Base-by-base conservation (phyloP, 30 jellyfish, hydroid and myxozoan species). In the Cassiopea xamachana region DNA sequence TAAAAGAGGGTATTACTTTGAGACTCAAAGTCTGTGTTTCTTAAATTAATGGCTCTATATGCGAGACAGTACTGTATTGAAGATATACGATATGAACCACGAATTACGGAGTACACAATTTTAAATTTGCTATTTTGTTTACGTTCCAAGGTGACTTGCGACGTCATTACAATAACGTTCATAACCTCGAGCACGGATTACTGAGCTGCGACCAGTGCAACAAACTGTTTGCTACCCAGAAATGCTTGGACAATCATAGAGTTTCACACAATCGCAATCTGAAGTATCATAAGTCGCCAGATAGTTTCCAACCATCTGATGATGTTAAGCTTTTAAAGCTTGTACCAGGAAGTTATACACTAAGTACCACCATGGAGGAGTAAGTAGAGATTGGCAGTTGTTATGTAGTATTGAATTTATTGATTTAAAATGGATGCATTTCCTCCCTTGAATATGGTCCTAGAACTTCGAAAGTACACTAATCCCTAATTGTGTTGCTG, bases 201-300 rank as follows among this genome's bases (percentile, higher is more conserved):
- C 71, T 96, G 49, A 89, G 87, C 75, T 96, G 99, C 85, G 94
- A 96, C 81, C 96, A 92, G 60, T 96, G 99, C 87, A 96, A 96
- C 82, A 96, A 96, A 68, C 81, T 86, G 62, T 96, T 96, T 81
- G 99, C 99, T 69, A 87, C 99, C 1, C 90, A 89, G 81, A 82
- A 90, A 68, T 89, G 98, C 77, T 67, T 96, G 83, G 82, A 58
- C 46, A 80, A 74, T 43, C 99, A 96, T 89, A 88, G 87, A 71
- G 77, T 55, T 47, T 82, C 99, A 2, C 99, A 96, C 80, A 92
- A 92, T 47, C 89, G 97, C 43, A 81, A 69, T 16, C 48, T 18
- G 74, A 71, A 69, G 19, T 1, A 15, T 13, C 47, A 72, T n/a
- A 14, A 15, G 44, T 60, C 16, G 1, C 48, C 88, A 1, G 93